Evolutionary conservation across 1,140 invertebrate genomes (phyloP).

Genomic region (Teleopsis dalmanni): DNA sequence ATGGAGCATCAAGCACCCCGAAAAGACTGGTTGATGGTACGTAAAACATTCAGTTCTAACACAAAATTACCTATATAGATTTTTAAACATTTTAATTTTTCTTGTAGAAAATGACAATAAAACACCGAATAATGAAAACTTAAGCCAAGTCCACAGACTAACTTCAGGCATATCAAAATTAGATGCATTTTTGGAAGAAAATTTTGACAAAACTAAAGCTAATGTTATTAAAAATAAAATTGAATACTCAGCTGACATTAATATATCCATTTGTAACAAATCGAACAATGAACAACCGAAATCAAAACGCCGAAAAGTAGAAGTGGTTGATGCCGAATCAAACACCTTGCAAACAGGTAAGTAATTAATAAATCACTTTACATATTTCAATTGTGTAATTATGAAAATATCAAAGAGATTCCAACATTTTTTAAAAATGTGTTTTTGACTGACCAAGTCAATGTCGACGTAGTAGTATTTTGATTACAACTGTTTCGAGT

Average conservation of each 20-base stretch:
- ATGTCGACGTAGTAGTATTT: background rate
- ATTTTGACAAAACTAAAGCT: too few species aligned
- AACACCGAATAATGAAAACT: conserved; percentile 29
- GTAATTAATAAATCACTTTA: conserved; percentile 37
- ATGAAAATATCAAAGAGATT: background rate
- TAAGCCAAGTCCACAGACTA: too few species aligned
- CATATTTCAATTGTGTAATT: background rate
- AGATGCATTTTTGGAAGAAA: too few species aligned
- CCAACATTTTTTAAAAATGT: background rate
- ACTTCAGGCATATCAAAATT: too few species aligned
- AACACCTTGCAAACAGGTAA: conserved; percentile 84
- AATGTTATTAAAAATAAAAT: too few species aligned
- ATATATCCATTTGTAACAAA: too few species aligned
- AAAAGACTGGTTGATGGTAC: conserved; percentile 57
- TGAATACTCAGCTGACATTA: too few species aligned
- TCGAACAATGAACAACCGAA: conserved; percentile 40
- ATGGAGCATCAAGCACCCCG: conserved; percentile 60
- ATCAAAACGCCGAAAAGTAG: conserved; percentile 65
- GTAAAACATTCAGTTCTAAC: background rate
- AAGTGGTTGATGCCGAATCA: conserved; percentile 75
- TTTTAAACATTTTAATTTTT: background rate
- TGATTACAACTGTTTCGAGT: too few species aligned
- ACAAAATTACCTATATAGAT: too few species aligned
- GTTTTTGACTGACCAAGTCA: background rate
- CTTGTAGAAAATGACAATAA: conserved; percentile 40